These are phyloP conservation scores for Vidua macroura DNA, from an alignment of 2,113 vertebrate species.

Conservation along the genomic window DNA sequence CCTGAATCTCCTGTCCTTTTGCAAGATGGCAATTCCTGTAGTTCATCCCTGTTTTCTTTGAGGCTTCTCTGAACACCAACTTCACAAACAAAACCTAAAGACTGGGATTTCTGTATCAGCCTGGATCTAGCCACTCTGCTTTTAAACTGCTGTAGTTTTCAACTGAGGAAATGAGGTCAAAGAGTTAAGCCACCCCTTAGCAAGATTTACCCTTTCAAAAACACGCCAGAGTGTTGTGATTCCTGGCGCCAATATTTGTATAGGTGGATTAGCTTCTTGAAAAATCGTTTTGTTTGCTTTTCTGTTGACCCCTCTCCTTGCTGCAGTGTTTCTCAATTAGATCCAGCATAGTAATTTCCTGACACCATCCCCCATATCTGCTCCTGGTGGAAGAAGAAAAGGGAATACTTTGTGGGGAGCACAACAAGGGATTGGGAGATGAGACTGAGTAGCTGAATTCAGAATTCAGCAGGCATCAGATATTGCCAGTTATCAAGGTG, in stretches of 20 bases:
- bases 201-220: constrained; percentile 57
- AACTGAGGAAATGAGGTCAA: constrained; percentile 47
- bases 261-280: constrained; percentile 42
- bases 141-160: constrained; percentile 22
- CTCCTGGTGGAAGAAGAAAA: background rate
- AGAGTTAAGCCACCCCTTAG: constrained; percentile 58
- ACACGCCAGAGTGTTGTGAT: background rate
- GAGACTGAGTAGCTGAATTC: background rate
- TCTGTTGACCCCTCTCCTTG: constrained; percentile 21
- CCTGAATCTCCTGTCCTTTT: background rate
- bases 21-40: background rate
- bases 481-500: background rate
- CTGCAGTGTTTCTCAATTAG: constrained; percentile 34
- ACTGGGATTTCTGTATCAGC: background rate
- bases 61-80: background rate
- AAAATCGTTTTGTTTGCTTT: constrained; percentile 30
- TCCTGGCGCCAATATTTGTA: constrained; percentile 27
- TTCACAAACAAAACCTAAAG: constrained; percentile 1
- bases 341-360: background rate
- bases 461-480: background rate
- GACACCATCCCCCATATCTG: background rate
- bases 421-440: background rate
- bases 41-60: background rate
- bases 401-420: background rate
- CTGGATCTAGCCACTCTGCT: constrained; percentile 4